phyloP scores from a whole-genome alignment of 2,888 invertebrate genomes.

The Macrophya annulata region DNA sequence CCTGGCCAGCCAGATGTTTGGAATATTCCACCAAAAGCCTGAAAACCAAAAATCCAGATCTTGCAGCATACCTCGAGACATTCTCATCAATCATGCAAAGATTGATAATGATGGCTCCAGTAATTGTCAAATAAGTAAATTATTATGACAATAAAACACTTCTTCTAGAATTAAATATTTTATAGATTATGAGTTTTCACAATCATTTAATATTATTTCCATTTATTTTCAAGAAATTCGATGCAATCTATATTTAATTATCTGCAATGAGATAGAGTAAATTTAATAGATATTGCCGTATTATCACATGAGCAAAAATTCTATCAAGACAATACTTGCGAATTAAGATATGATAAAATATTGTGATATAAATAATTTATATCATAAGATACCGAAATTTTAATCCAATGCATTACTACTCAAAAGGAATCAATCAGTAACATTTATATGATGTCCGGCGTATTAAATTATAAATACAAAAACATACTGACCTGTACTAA shows the following conservation, averaged over 20 bases:
- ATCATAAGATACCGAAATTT: neutral
- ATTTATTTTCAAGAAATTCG: neutral
- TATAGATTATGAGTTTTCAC: neutral
- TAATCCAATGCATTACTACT: neutral
- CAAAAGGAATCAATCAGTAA: neutral
- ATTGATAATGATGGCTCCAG: neutral
- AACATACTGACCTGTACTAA: conserved; percentile 86
- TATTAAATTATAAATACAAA: conserved; percentile 17
- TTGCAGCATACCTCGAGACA: neutral
- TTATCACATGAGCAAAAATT: neutral
- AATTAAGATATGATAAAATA: neutral
- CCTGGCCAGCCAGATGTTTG: conserved; percentile 99
- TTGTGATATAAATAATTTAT: neutral
- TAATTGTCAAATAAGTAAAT: conserved; percentile 10
- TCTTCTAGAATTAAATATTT: neutral
- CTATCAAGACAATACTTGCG: neutral
- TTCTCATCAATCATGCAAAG: neutral
- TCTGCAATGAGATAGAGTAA: neutral
- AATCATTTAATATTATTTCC: neutral
- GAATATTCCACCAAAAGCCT: conserved; percentile 91
- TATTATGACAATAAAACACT: neutral
- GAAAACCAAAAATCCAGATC: conserved; percentile 62
- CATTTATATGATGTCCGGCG: neutral
- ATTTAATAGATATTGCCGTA: neutral
- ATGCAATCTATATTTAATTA: neutral